Conservation (phyloP, 2,113 vertebrate species). For the Emydura subglobosa region DNA sequence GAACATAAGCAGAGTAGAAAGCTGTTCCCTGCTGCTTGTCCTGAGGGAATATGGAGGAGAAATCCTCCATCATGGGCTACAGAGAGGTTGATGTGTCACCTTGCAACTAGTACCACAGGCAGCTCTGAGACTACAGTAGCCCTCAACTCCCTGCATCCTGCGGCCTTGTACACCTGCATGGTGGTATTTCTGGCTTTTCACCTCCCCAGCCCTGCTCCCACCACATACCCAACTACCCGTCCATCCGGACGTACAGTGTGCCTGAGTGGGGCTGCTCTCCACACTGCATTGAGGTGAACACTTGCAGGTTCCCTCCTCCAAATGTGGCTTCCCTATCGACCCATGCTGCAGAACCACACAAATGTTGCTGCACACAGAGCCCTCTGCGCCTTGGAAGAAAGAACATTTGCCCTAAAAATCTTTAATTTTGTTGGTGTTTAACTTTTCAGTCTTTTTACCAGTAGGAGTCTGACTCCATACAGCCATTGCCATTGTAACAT, state of each 20-base stretch:
- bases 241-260: neutral
- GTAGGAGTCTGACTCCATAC: conserved; percentile 32
- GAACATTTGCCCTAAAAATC: neutral
- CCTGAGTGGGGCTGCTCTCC: neutral
- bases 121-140: rapidly evolving
- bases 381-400: neutral
- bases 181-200: neutral
- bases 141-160: neutral
- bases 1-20: neutral
- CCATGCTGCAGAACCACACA: neutral
- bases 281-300: neutral
- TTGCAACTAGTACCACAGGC: neutral
- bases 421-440: neutral
- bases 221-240: neutral
- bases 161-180: neutral
- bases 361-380: neutral
- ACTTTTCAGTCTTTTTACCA: conserved; percentile 12
- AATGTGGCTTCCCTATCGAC: neutral
- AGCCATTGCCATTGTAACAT: conserved; percentile 4
- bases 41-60: neutral
- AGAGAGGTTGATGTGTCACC: neutral
- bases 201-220: neutral
- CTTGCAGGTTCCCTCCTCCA: neutral
- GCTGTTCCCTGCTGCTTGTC: neutral
- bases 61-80: neutral